These are phyloP conservation scores for Eristalinus sepulchralis DNA, from an alignment of 2,888 invertebrate species.

Conservation along the genomic window DNA sequence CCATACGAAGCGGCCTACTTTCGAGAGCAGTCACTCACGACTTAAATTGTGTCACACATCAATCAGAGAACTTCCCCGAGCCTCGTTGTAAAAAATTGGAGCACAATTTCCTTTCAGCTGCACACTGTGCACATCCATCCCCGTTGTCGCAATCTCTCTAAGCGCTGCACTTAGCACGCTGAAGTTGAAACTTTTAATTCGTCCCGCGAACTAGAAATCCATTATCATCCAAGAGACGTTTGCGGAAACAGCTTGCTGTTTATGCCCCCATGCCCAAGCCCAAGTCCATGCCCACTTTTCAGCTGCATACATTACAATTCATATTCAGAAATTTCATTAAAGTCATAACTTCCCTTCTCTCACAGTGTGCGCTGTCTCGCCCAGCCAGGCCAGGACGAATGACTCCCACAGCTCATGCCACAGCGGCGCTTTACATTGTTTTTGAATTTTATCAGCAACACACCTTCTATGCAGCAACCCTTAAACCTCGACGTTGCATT, in stretches of 20 bases:
- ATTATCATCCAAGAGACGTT: constrained; percentile 50
- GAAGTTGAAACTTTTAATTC: constrained; percentile 41
- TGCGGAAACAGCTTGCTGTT: constrained; percentile 35
- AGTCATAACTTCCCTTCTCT: constrained; percentile 57
- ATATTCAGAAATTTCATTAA: constrained; percentile 68
- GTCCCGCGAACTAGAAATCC: constrained; percentile 41
- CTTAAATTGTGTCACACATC: constrained; percentile 1
- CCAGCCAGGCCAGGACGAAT: constrained; percentile 40
- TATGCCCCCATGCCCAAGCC: constrained; percentile 39
- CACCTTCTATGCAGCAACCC: constrained; percentile 43
- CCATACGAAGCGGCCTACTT: neutral
- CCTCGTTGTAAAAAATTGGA: constrained; percentile 2
- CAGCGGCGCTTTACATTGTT: constrained; percentile 47
- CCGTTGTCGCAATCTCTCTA: neutral
- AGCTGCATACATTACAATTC: constrained; percentile 57
- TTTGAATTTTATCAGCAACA: constrained; percentile 56
- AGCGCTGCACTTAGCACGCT: constrained; percentile 20
- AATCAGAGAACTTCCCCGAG: neutral
- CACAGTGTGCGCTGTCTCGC: constrained; percentile 7
- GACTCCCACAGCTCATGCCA: constrained; percentile 12
- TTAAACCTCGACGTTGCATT: constrained; percentile 43
- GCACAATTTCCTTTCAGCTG: constrained; percentile 8
- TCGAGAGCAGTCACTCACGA: neutral
- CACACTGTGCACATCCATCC: neutral
- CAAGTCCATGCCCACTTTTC: constrained; percentile 56